These are phyloP conservation scores for Temnopleurus reevesii DNA, from an alignment of 53 echinoderm and acorn worm species.

Conservation along the genomic window DNA sequence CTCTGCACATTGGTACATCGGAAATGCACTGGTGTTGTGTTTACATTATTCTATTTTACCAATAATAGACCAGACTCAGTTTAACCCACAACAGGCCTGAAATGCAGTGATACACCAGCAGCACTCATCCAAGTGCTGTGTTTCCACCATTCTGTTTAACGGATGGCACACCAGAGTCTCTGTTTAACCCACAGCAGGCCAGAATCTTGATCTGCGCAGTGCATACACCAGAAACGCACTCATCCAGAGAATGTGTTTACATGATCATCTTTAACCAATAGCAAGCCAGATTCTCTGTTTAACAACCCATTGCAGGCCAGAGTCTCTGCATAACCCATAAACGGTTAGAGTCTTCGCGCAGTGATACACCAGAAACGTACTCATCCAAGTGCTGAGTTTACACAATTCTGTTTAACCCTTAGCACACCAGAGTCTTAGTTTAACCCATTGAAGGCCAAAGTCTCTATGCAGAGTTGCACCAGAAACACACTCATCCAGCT, in stretches of 20 bases:
- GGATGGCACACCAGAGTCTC: no score
- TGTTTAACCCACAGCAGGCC: no score
- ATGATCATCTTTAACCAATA: background rate
- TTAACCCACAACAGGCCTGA: no score
- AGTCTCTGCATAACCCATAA: no score
- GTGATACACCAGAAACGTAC: slow-evolving; percentile 49
- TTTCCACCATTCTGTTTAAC: slow-evolving; percentile 4
- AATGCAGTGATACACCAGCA: slow-evolving; percentile 41
- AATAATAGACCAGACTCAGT: no score
- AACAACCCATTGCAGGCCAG: no score
- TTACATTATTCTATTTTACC: background rate
- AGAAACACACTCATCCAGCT: slow-evolving; percentile 31
- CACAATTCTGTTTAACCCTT: background rate
- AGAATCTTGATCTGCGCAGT: no score
- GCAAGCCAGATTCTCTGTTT: no score
- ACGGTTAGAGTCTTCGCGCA: no score
- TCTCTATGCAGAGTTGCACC: slow-evolving; percentile 28
- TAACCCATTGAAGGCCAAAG: no score
- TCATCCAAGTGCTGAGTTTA: slow-evolving; percentile 36
- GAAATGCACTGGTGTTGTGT: slow-evolving; percentile 30
- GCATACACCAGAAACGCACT: slow-evolving; percentile 52
- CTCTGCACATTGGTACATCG: slow-evolving; percentile 21
- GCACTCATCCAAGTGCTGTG: slow-evolving; percentile 25
- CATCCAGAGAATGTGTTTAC: slow-evolving; percentile 35
- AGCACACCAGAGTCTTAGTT: no score